Base-by-base conservation (phyloP, 2,888 invertebrate genomes). In the Hypena proboscidalis region DNA sequence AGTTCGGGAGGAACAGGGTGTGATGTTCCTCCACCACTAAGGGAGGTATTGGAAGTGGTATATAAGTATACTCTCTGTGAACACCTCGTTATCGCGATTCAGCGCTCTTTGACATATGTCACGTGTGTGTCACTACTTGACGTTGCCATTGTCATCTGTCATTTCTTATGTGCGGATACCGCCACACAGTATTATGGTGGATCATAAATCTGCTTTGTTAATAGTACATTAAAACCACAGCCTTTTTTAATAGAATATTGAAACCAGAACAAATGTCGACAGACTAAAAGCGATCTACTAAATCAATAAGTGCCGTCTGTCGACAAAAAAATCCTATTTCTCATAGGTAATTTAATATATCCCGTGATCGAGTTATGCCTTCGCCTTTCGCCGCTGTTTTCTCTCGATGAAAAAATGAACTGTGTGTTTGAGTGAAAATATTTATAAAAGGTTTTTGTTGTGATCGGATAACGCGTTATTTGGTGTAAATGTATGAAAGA, bases 261-360 rank as follows among this genome's bases (percentile, higher is more conserved):
- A 27, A 54, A 51, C 26, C 20, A 32, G 8, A 21, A 21, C 10
- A 27, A 38, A 48, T 55, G 45, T 50, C 43, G 44, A 37, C 9
- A 20, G 5, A 7, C 22, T 46, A 41, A 47, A 36, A 54, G 32
- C 13, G 8, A 55, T 52, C 49, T 67, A 52, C 34, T 48, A 63
- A 67, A 67, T 67, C 56, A 63, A 63, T 63, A 67, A 58, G 26
- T 22, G 2, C 39, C 39, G 59, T 55, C 59, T 51, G n/a, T 32
- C 9, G 30, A 58, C 42, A 53, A 35, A 56, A 53, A 62, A 66
- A 67, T 56, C 57, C 41, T 63, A 44, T 54, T 48, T 37, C 51
- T 48, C 48, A 14, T 25, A 37, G 37, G 51, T 64, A 64, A 64
- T 60, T 54, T 57, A 59, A 64, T 64, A 64, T 59, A 59, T 35